Base-by-base conservation (phyloP, 1,140 invertebrate genomes). In the Polypedilum pembai region DNA sequence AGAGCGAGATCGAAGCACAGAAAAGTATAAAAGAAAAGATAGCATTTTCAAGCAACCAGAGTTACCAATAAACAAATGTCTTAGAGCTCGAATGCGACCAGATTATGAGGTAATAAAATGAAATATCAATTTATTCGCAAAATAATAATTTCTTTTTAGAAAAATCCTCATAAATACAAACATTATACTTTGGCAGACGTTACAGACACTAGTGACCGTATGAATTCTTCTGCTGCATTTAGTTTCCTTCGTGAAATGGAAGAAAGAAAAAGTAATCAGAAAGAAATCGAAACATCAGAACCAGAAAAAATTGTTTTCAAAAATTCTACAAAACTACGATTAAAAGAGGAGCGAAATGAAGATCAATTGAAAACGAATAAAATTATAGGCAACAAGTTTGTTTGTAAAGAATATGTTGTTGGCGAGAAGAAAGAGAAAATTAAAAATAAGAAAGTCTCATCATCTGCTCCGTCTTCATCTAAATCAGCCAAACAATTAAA, bases 251-350 rank as follows among this genome's bases (percentile, higher is more conserved):
- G 65, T 18, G 65, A 69, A 20, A 20, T 69, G 20, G 65, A 69
- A 20, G 15, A 20, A 8, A 5, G 65, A 69, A 69, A 69, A 18
- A n/a, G 18, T 10, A 8, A 18, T 5, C n/a, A 69, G 17, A 8
- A 20, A 7, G 65, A 20, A 18, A 8, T 18, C 0, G 17, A 69
- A 18, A 7, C n/a, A 18, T 69, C 65, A 20, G 65, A 18, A 18
- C 3, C 65, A 7, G 15, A n/a, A 8, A 69, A 69, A 69, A 69
- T 69, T 69, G 65, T 69, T 4, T 69, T 69, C 12, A 69, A 69
- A 69, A 69, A 69, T 8, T 69, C 65, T 0, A 69, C 65, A 18
- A 69, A 69, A 69, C 20, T 69, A 10, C n/a, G 18, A 20, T 18
- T 18, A 18, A 69, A 21, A 20, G 65, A 69, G 20, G 65, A 21